Base-by-base conservation (phyloP, 2,888 invertebrate genomes). In the Zygaena filipendulae region DNA sequence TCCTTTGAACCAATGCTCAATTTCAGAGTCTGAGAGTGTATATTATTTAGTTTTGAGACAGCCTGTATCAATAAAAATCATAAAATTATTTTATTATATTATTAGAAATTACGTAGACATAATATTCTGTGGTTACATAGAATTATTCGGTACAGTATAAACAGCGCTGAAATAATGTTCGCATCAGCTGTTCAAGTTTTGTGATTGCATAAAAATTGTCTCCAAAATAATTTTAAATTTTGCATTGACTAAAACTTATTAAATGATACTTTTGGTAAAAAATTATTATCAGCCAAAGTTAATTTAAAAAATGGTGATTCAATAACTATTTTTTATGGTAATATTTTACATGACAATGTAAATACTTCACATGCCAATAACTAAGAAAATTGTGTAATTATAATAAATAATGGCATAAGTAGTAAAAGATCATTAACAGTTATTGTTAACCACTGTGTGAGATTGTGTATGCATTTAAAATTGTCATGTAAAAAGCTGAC, bases 71-170 rank as follows among this genome's bases (percentile, higher is more conserved):
- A n/a, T n/a, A n/a, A n/a, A n/a, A n/a, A n/a, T n/a, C n/a, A n/a
- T n/a, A n/a, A n/a, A n/a, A n/a, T n/a, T n/a, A n/a, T n/a, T n/a
- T 52, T 56, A 47, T 71, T 70, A 54, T 56, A 47, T 71, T 70
- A 67, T 71, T 61, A 69, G 72, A 74, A 74, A 72, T 75, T 75
- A 75, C 67, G 66, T 72, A 71, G 71, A 74, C 75, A 74, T 69
- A 69, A 67, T 72, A 74, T 74, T 70, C 74, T 68, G 57, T 66
- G 75, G 77, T 75, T 77, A 77, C 71, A 79, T 74, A 71, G 59
- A 66, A 68, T 71, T 64, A 63, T 67, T 68, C 67, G 67, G 63
- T 75, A 72, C 67, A 67, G 63, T 75, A 72, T 74, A 75, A 72
- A 75, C 71, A 75, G 66, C 60, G 62, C 61, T 61, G 57, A 66